Base-by-base conservation (phyloP, 2,888 invertebrate species). In the Anthoptus insignis region DNA sequence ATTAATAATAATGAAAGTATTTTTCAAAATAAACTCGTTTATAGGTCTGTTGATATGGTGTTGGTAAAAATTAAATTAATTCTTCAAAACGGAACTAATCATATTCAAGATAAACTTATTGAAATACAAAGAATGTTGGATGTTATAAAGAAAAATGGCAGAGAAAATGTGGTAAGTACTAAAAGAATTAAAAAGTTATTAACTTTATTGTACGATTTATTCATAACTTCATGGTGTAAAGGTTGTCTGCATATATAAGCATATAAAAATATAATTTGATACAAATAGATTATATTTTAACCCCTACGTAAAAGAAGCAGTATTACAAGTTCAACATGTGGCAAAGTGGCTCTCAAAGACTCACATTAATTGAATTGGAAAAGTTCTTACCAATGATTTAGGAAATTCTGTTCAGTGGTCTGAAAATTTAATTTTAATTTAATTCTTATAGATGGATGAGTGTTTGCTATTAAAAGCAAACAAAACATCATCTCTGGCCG, bases 41-140 rank as follows among this genome's bases (percentile, higher is more conserved):
- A 16, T 42, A 91, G 91, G 60, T 89, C 92, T 0, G 89, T 92
- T 14, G 90, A 91, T 37, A 86, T 84, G 83, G 89, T 91, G 14
- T 72, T 91, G 9, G 59, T 78, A 59, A 92, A 92, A 72, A 91
- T 92, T 34, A 89, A 85, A 63, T 68, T 88, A 11, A 68, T 92
- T 9, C 82, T 92, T 1, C 88, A 87, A 67, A 92, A 92, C 58
- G 92, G 92, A 1, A 91, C 92, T 0, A 70, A 80, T 0, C 87
- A 89, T 56, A 88, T 91, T 13, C 87, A 91, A 64, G 91, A 91
- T 0, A 81, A 80, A 39, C 67, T 92, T 54, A 37, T 67, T 1
- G 84, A 88, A 21, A 75, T 92, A 1, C 89, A 91, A 66, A 71
- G 70, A 0, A 74, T 76, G 68, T 65, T 91, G 5, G 81, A 84